A percentile compares a stretch with the other conserved stretches of the same genome.
Conservation (phyloP, 2,113 vertebrate species). For the Crotalus horridus region DNA sequence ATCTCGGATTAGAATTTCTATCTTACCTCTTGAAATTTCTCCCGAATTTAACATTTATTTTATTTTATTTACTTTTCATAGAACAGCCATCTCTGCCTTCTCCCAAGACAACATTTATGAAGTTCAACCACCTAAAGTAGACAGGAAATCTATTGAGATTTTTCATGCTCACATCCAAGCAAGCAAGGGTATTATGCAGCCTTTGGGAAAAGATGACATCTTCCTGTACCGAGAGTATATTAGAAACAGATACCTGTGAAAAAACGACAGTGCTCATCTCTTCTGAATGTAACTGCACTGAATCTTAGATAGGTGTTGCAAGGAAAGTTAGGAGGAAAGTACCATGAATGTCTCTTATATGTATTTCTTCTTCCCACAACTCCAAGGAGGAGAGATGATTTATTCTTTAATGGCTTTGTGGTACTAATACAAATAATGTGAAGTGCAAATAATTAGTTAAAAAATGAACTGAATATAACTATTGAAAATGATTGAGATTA, state of each 20-base stretch:
- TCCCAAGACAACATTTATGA: constrained; percentile 84
- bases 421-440: background rate
- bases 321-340: background rate
- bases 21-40: constrained; percentile 7
- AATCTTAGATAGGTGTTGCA: constrained; percentile 19
- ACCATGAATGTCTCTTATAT: constrained; percentile 15
- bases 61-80: constrained; percentile 48
- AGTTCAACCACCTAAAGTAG: constrained; percentile 77
- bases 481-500: background rate
- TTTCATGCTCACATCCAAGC: constrained; percentile 84
- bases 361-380: background rate
- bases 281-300: background rate
- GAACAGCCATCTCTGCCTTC: constrained; percentile 85
- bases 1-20: constrained; percentile 1
- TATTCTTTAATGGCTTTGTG: background rate
- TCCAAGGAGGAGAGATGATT: constrained; percentile 4
- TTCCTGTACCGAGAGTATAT: constrained; percentile 90
- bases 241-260: constrained; percentile 88
- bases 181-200: constrained; percentile 78
- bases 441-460: background rate
- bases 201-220: constrained; percentile 80
- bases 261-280: background rate
- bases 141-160: constrained; percentile 79
- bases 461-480: background rate
- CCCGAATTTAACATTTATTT: constrained; percentile 4